phyloP scores from a whole-genome alignment of 2,113 vertebrate genomes.

The Sphaerodactylus townsendi region DNA sequence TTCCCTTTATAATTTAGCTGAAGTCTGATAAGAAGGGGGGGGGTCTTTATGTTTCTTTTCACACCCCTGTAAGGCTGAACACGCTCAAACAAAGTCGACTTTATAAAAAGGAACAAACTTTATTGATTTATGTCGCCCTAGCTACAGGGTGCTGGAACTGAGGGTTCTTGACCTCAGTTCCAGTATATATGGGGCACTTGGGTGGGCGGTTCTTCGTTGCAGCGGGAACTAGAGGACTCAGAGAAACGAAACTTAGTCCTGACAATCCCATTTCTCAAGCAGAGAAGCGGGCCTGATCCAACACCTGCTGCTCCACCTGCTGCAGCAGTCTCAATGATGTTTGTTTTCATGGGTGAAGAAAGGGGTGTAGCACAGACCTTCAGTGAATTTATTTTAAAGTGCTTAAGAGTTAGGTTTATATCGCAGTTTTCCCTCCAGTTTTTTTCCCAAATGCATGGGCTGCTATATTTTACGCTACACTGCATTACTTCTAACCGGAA shows the following conservation, averaged over 20 bases:
- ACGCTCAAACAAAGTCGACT: too few species aligned
- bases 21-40: not conserved
- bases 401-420: not conserved
- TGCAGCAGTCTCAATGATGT: not conserved
- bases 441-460: not conserved
- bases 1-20: too few species aligned
- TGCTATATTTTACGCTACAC: not conserved
- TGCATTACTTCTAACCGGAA: not conserved
- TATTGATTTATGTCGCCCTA: too few species aligned
- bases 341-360: not conserved
- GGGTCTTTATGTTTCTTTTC: not conserved
- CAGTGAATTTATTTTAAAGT: not conserved
- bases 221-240: too few species aligned
- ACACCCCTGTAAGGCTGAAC: too few species aligned
- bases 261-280: too few species aligned
- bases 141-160: too few species aligned
- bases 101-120: too few species aligned
- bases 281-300: not conserved
- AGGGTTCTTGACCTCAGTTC: too few species aligned
- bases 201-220: too few species aligned
- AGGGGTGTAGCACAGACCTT: not conserved
- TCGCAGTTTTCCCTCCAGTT: not conserved
- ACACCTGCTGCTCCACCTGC: not conserved
- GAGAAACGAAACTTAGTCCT: too few species aligned
- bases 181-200: too few species aligned